Percentiles rank a stretch among this genome's conserved stretches.
Conservation (phyloP, 2,797 vertebrate genomes). For the Phrynocephalus forsythii region DNA sequence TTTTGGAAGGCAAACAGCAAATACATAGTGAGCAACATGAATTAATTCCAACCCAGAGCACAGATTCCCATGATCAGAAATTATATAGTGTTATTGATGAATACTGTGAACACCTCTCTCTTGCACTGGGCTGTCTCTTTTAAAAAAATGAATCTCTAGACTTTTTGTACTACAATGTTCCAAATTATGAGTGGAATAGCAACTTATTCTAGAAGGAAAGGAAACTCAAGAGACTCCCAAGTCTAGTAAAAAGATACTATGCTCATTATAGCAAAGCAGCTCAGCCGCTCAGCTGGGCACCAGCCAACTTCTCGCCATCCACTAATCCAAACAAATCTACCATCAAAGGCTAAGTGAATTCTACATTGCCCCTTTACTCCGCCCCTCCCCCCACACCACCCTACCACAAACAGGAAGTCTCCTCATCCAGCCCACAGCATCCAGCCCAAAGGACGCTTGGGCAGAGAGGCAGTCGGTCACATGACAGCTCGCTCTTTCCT, state of each 20-base stretch:
- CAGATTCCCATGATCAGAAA: neutral
- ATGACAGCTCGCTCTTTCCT: slow-evolving; percentile 51
- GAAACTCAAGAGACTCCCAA: slow-evolving; percentile 57
- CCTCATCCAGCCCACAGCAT: slow-evolving; percentile 63
- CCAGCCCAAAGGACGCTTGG: slow-evolving; percentile 59
- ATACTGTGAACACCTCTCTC: slow-evolving; percentile 16
- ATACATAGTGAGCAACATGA: neutral
- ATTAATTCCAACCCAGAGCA: neutral
- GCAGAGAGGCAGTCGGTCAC: slow-evolving; percentile 54
- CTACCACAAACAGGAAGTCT: slow-evolving; percentile 72
- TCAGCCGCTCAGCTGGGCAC: slow-evolving; percentile 63
- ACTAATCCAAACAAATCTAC: slow-evolving; percentile 72
- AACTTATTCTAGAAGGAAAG: slow-evolving; percentile 32
- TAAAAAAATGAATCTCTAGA: neutral
- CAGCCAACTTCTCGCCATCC: slow-evolving; percentile 59
- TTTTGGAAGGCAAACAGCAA: neutral
- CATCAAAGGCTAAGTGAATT: slow-evolving; percentile 42
- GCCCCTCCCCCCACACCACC: slow-evolving; percentile 49
- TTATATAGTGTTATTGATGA: neutral
- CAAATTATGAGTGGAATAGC: neutral
- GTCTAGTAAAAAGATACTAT: slow-evolving; percentile 45
- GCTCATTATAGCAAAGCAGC: slow-evolving; percentile 40
- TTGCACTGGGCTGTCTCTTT: neutral
- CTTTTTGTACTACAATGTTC: neutral
- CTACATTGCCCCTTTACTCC: neutral